phyloP scores from a whole-genome alignment of 2,888 invertebrate species.

The Dryococelus australis region DNA sequence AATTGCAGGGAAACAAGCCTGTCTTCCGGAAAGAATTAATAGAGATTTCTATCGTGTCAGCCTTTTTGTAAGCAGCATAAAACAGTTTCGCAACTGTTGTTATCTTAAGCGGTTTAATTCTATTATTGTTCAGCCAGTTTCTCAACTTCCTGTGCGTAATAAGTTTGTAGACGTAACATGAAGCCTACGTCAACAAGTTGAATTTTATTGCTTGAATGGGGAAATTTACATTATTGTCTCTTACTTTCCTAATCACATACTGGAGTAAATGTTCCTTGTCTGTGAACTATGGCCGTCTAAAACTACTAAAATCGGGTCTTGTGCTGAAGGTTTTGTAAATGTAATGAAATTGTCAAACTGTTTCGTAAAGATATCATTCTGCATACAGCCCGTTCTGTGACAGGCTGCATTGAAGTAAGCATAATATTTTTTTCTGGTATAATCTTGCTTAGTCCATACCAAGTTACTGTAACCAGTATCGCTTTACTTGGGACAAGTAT shows the following conservation, averaged over 20 bases:
- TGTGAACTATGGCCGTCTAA: constrained; percentile 49
- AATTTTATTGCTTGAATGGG: constrained; percentile 21
- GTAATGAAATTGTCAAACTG: constrained; percentile 41
- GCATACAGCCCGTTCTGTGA: constrained; percentile 49
- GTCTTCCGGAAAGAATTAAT: constrained; percentile 22
- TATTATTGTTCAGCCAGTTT: constrained; percentile 12
- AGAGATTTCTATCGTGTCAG: background rate
- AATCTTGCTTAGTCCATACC: no score
- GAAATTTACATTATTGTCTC: constrained; percentile 12
- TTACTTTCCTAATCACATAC: constrained; percentile 47
- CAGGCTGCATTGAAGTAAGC: no score
- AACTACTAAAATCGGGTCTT: constrained; percentile 47
- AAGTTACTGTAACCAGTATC: no score
- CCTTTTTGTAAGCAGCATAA: background rate
- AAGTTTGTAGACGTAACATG: constrained; percentile 28
- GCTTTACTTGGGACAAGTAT: no score
- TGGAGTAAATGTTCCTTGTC: constrained; percentile 45
- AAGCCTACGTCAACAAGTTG: constrained; percentile 35
- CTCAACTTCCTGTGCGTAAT: background rate
- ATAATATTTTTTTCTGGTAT: no score
- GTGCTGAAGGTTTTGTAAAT: constrained; percentile 40
- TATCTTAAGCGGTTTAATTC: background rate
- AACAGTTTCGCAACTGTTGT: constrained; percentile 2
- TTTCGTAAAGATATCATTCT: constrained; percentile 34
- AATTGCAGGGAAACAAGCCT: constrained; percentile 18